These are phyloP conservation scores for Campylorhamphus procurvoides DNA, from an alignment of 2,113 vertebrate genomes.

Conservation along the genomic window DNA sequence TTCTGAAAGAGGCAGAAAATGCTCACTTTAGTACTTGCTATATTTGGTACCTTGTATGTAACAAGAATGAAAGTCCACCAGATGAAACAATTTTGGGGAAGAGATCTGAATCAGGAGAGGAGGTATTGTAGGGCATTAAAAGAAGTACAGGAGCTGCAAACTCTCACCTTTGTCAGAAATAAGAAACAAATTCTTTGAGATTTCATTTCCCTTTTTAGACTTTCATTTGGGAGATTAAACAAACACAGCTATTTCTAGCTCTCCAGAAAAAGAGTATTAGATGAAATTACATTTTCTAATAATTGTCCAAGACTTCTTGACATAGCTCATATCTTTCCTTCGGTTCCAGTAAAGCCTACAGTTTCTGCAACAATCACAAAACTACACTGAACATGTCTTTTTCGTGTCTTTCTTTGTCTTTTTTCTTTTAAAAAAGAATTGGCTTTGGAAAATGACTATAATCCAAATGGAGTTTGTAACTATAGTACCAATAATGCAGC, in stretches of 20 bases:
- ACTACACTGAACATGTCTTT: background rate
- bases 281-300: background rate
- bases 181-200: background rate
- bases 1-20: background rate
- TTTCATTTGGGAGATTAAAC: background rate
- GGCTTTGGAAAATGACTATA: background rate
- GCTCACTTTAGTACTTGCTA: background rate
- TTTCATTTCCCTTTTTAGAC: background rate
- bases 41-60: background rate
- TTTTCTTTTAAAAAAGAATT: constrained; percentile 8
- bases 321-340: background rate
- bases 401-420: background rate
- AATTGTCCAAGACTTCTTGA: background rate
- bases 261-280: background rate
- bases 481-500: background rate
- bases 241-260: background rate
- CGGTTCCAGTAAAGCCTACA: background rate
- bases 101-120: background rate
- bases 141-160: background rate
- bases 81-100: background rate
- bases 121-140: background rate
- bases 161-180: background rate
- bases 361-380: background rate
- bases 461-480: background rate
- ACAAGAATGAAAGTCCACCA: background rate